phyloP scores from a whole-genome alignment of 2,113 vertebrate genomes.

The Coregonus clupeaformis region DNA sequence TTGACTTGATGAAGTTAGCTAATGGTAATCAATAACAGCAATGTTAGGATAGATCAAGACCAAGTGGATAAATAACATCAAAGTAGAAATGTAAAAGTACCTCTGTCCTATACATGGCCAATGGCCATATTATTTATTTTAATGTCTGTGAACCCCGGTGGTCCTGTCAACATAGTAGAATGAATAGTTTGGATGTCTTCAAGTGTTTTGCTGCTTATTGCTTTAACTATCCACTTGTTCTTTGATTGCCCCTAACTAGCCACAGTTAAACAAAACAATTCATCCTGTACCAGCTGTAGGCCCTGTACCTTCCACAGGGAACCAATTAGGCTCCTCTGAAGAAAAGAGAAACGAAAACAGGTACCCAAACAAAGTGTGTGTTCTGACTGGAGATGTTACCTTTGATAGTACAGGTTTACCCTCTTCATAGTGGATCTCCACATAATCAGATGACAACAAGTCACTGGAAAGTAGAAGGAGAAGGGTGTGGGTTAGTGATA shows the following conservation, averaged over 20 bases:
- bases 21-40: background rate
- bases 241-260: conserved; percentile 9
- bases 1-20: background rate
- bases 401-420: conserved; percentile 86
- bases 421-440: conserved; percentile 93
- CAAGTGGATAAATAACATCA: background rate
- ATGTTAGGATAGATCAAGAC: background rate
- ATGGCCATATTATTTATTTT: background rate
- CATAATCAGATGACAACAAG: conserved; percentile 92
- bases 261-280: conserved; percentile 8
- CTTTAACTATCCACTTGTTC: background rate
- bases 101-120: no score
- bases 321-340: conserved; percentile 5
- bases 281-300: background rate
- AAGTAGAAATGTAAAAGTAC: no score
- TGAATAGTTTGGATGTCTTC: background rate
- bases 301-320: conserved; percentile 10
- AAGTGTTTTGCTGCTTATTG: background rate
- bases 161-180: background rate
- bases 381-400: conserved; percentile 72
- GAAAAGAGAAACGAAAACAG: background rate
- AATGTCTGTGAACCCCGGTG: background rate
- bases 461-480: conserved; percentile 76
- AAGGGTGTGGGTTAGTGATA: conserved; percentile 30
- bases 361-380: background rate